These are phyloP conservation scores for Camponotus fellah DNA, from an alignment of 2,888 invertebrate genomes.

Conservation along the genomic window DNA sequence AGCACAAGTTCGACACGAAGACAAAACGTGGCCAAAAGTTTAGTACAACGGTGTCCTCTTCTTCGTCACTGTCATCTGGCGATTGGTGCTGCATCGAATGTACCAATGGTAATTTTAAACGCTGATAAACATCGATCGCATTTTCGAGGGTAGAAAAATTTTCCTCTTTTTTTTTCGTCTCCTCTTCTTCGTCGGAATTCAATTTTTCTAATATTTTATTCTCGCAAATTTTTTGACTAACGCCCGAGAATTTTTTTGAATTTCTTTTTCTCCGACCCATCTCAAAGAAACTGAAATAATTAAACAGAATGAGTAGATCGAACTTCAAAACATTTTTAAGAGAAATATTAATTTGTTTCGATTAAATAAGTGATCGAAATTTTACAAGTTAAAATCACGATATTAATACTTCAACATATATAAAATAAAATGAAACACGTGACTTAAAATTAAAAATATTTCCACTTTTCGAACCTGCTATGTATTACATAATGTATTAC, in stretches of 20 bases:
- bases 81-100: not conserved
- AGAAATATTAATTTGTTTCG: slow-evolving; percentile 15
- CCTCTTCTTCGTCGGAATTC: not conserved
- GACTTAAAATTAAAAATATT: not conserved
- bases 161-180: not conserved
- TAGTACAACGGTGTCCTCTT: slow-evolving; percentile 89
- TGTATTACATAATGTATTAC: slow-evolving; percentile 29
- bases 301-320: not conserved
- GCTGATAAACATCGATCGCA: slow-evolving; percentile 57
- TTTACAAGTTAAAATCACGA: not conserved
- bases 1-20: slow-evolving; percentile 88
- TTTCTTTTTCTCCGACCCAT: slow-evolving; percentile 41
- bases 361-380: not conserved
- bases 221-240: not conserved
- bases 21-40: slow-evolving; percentile 90
- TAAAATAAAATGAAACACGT: not conserved
- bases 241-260: not conserved
- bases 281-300: slow-evolving; percentile 34
- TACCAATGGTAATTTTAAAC: slow-evolving; percentile 61
- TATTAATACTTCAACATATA: not conserved
- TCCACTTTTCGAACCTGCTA: not conserved
- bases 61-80: slow-evolving; percentile 81
- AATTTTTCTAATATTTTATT: not conserved
- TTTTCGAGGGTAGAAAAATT: not conserved
- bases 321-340: not conserved